Evolutionary conservation across 92 coral and sea anemone genomes (phyloP).

Genomic region (Chrysogorgia sp.): DNA sequence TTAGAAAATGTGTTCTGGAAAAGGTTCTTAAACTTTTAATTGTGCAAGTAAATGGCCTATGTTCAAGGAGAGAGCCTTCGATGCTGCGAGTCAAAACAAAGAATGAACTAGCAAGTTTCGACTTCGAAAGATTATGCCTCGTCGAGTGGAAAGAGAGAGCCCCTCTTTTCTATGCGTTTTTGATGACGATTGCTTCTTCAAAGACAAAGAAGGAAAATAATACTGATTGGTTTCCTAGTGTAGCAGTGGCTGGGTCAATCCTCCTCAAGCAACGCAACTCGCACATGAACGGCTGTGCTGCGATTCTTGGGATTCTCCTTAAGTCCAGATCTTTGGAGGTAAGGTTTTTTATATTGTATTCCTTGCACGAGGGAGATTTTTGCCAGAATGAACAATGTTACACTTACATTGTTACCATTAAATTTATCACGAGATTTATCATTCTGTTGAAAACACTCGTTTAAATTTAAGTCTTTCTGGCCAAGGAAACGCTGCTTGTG

Average conservation of each 20-base stretch:
- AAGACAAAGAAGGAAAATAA: slow-evolving; percentile 9
- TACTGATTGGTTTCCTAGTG: no score
- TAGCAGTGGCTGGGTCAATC: slow-evolving; percentile 70
- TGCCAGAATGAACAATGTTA: no score
- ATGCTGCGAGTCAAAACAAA: slow-evolving; percentile 16
- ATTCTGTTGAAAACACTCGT: no score
- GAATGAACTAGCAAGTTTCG: slow-evolving; percentile 18
- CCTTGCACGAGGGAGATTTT: no score
- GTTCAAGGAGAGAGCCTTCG: slow-evolving; percentile 43
- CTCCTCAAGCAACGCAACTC: slow-evolving; percentile 67
- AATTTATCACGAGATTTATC: no score
- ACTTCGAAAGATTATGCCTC: slow-evolving; percentile 22
- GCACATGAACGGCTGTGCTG: slow-evolving; percentile 64
- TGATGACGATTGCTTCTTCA: slow-evolving; percentile 18
- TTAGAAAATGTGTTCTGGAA: slow-evolving; percentile 42
- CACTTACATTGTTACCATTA: no score
- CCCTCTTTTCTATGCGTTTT: slow-evolving; percentile 39
- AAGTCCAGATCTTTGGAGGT: slow-evolving; percentile 70
- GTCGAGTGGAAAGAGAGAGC: slow-evolving; percentile 15
- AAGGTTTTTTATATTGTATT: not conserved
- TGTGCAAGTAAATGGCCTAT: slow-evolving; percentile 43
- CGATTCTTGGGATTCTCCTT: slow-evolving; percentile 65
- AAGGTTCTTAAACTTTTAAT: slow-evolving; percentile 47
- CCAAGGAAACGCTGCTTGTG: no score
- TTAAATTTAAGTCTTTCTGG: no score